phyloP scores from a whole-genome alignment of 2,113 vertebrate species.

The Callipepla californica region DNA sequence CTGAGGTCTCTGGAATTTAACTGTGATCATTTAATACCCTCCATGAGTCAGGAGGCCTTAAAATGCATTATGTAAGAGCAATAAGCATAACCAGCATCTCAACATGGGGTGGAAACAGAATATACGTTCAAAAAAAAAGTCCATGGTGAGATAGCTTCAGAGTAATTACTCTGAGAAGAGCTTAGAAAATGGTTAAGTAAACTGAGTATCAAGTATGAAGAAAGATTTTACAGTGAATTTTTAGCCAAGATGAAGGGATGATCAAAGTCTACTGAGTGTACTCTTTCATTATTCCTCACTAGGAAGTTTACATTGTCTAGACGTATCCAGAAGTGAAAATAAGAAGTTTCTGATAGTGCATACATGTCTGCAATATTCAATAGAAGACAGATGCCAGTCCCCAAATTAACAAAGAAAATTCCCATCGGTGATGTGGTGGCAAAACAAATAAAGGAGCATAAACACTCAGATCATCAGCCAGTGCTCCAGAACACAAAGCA shows the following conservation, averaged over 20 bases:
- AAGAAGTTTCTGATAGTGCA: neutral
- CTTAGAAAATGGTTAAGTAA: neutral
- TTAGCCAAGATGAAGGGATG: neutral
- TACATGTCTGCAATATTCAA: neutral
- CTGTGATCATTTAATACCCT: neutral
- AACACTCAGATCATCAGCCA: slow-evolving; percentile 18
- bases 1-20: neutral
- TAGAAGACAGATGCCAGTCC: neutral
- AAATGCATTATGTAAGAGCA: neutral
- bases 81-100: neutral
- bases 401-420: slow-evolving; percentile 34
- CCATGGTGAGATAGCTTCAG: neutral
- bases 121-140: neutral
- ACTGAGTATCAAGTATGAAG: neutral
- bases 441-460: neutral
- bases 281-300: neutral
- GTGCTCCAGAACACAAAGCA: neutral
- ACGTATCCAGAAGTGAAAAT: neutral
- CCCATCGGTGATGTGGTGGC: neutral
- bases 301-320: neutral
- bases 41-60: neutral
- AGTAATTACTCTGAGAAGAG: neutral
- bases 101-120: neutral
- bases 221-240: neutral
- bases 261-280: neutral